Percentiles rank a stretch among this genome's conserved stretches.
phyloP scores from a whole-genome alignment of 1,140 invertebrate genomes.

The Periplaneta americana region DNA sequence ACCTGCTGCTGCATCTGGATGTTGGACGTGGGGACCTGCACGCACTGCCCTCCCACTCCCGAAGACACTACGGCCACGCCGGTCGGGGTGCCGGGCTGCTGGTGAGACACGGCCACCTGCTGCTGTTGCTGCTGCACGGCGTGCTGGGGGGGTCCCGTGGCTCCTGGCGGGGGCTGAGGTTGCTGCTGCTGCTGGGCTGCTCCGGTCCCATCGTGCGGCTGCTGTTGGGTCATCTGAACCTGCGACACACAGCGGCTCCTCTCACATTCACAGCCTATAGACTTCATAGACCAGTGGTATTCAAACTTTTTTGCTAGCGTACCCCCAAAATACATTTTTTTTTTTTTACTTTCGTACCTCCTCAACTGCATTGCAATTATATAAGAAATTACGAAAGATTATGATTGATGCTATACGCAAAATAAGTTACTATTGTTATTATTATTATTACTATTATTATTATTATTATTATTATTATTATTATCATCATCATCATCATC shows the following conservation, averaged over 20 bases:
- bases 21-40: neutral
- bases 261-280: no score
- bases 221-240: neutral
- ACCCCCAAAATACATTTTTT: no score
- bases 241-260: neutral
- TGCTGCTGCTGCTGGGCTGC: neutral
- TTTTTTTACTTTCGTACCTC: no score
- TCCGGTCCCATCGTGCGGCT: neutral
- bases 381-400: no score
- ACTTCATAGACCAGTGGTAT: no score
- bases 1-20: neutral
- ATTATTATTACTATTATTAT: no score
- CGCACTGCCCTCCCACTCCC: neutral
- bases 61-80: slow-evolving; percentile 1
- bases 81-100: neutral
- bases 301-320: no score
- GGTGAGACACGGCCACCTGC: neutral
- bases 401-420: no score
- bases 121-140: neutral
- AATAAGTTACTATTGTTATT: no score
- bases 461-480: no score
- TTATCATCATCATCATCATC: no score
- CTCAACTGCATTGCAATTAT: no score
- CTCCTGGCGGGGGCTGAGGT: neutral
- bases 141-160: neutral